These are phyloP conservation scores for Aethes cnicana DNA, from an alignment of 2,888 invertebrate species.

Conservation along the genomic window DNA sequence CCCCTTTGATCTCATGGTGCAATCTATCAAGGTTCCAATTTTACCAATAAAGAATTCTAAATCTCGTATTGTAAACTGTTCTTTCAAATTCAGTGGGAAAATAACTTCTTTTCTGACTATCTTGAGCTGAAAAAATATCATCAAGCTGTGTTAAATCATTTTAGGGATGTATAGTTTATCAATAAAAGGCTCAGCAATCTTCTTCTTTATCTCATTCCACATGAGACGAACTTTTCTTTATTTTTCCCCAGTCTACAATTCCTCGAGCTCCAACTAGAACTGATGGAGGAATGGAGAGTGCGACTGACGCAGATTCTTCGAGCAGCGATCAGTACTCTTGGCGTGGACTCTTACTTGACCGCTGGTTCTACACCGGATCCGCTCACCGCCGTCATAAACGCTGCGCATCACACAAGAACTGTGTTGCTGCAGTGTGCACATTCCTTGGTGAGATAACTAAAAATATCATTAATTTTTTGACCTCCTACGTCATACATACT, in stretches of 20 bases:
- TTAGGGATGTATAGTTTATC: too few species aligned
- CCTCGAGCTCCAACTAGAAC: slow-evolving; percentile 92
- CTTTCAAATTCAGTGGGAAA: too few species aligned
- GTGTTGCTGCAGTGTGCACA: slow-evolving; percentile 77
- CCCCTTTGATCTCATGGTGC: too few species aligned
- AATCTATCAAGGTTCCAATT: too few species aligned
- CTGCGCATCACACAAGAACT: slow-evolving; percentile 67
- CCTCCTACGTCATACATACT: too few species aligned
- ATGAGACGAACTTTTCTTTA: neutral
- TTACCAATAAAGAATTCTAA: too few species aligned
- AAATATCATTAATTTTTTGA: neutral
- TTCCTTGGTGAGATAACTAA: slow-evolving; percentile 55
- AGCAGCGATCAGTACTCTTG: slow-evolving; percentile 49
- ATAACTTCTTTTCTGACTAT: too few species aligned
- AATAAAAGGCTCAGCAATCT: too few species aligned
- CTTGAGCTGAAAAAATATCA: neutral
- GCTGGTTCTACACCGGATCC: slow-evolving; percentile 81
- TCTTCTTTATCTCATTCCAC: too few species aligned
- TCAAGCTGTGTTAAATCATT: neutral
- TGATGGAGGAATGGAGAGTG: slow-evolving; percentile 95
- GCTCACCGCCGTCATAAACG: slow-evolving; percentile 79
- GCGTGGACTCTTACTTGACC: slow-evolving; percentile 54
- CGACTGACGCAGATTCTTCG: slow-evolving; percentile 89
- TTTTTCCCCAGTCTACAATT: slow-evolving; percentile 87
- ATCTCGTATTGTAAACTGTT: too few species aligned